Conservation (phyloP, 2,113 vertebrate species). For the Quiscalus mexicanus region DNA sequence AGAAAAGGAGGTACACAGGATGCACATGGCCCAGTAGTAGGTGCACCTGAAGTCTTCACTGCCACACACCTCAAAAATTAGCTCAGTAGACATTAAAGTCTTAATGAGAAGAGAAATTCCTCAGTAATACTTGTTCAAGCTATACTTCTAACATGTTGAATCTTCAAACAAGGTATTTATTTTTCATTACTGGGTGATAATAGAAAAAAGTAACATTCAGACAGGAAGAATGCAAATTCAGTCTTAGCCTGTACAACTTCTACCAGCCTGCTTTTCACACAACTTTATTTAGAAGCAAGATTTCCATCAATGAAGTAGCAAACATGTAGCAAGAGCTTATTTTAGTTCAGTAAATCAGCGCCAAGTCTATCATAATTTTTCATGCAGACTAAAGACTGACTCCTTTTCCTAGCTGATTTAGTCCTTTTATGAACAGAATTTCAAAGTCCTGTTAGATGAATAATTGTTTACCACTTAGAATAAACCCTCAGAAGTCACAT, state of each 20-base stretch:
- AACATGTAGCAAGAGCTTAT: neutral
- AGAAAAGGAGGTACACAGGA: neutral
- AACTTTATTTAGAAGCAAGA: neutral
- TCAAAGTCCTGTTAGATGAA: neutral
- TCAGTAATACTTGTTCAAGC: neutral
- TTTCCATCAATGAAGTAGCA: neutral
- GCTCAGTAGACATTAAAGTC: neutral
- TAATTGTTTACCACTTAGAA: neutral
- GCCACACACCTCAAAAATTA: neutral
- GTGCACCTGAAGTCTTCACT: neutral
- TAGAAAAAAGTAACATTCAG: neutral
- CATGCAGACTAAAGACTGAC: neutral
- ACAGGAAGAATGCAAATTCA: neutral
- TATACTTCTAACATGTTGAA: neutral
- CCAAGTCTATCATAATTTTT: neutral
- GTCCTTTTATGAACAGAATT: neutral
- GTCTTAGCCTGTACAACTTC: neutral
- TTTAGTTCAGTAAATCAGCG: neutral
- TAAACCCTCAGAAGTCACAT: neutral
- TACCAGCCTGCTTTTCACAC: neutral
- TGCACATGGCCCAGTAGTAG: accelerated
- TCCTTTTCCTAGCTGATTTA: neutral
- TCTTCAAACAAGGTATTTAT: neutral
- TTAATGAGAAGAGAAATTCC: neutral
- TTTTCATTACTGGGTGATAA: neutral